Evolutionary conservation across 1,140 invertebrate genomes (phyloP), one percentile per base, ranked within the genome.

Genomic region (Vollenhovia emeryi): DNA sequence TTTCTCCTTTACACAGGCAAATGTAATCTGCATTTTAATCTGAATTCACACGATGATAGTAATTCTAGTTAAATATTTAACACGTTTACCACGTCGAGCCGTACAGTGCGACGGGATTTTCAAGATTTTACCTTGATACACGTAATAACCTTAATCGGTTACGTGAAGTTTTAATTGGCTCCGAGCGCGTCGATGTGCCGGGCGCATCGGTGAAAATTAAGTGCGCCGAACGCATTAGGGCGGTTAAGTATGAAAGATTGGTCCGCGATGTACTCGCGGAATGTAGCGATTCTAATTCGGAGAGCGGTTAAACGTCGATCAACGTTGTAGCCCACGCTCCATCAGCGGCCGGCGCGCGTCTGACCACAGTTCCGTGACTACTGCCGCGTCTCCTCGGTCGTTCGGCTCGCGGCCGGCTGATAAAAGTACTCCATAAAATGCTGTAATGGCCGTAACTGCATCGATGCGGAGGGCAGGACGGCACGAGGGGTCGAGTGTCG

Each of bases 391-490:
- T 45, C 73, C 69, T 30, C 73, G 66, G 27, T 73, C 75, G 75
- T 87, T 59, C 83, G 66, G 33, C 30, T 57, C 55, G 60, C 73
- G 68, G 59, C 68, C 87, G 55, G 68, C 84, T 89, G 88, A 89
- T 89, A 88, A 91, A 88, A 91, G 89, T 88, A 62, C 82, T 69
- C 86, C 69, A 91, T 90, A 91, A 91, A 91, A 86, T 45, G 71
- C 71, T 18, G 62, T 86, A 84, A 91, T 84, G 84, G 69, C 74
- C 87, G 89, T 90, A 90, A 90, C 89, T 79, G 59, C 73, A 75
- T 88, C 75, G 89, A 89, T 59, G 83, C 74, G 43, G 52, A n/a
- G 24, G 50, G 21, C 50, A 52, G 60, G 21, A 57, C 55, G 45
- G 21, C 7, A 50, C 7, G 60, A 55, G 13, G 50, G 50, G 40